Evolutionary conservation across 2,888 invertebrate genomes (phyloP), one percentile per base, ranked within the genome.

Genomic region (Sclerodermus sp.): DNA sequence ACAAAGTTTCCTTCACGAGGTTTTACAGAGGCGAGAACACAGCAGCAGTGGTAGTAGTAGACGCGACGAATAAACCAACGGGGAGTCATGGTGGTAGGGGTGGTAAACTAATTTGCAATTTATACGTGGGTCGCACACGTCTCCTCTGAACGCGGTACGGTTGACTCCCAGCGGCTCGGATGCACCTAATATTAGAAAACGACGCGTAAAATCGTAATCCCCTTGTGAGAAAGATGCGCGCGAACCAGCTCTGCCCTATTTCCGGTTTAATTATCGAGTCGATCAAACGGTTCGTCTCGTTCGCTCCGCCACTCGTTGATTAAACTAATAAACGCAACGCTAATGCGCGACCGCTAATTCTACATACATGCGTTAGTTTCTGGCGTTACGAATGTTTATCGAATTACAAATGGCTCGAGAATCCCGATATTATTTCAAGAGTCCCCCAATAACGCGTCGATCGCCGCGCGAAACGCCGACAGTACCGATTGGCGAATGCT

Each of bases 101-200:
- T 54, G 59, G 53, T 54, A 53, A 66, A 59, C 61, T 66, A 64
- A 64, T 66, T 64, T 64, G 58, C 64, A 57, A 62, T 66, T 64
- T 59, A 58, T 61, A 58, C 61, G 47, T 50, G 41, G 37, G 49
- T 48, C 49, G 43, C 14, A 4, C 39, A 3, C 39, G 18, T 39
- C 39, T 39, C 39, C 39, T 10, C 14, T 10, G 15, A 4, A 15
- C 18, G 23, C 23, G 8, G 23, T 8, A 8, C 23, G 23, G 6
- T 34, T 13, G 6, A 4, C 3, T 34, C 34, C 34, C 39, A 12
- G 15, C 12, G 17, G 39, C 15, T 15, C 39, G 10, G n/a, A 17
- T 15, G 12, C 39, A 4, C 39, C 16, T 18, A 39, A 49, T 49
- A 49, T 49, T 23, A 49, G 43, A 49, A 49, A 49, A 49, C 39